Conservation (phyloP, 2,888 invertebrate genomes). For the Cotesia congregata region DNA sequence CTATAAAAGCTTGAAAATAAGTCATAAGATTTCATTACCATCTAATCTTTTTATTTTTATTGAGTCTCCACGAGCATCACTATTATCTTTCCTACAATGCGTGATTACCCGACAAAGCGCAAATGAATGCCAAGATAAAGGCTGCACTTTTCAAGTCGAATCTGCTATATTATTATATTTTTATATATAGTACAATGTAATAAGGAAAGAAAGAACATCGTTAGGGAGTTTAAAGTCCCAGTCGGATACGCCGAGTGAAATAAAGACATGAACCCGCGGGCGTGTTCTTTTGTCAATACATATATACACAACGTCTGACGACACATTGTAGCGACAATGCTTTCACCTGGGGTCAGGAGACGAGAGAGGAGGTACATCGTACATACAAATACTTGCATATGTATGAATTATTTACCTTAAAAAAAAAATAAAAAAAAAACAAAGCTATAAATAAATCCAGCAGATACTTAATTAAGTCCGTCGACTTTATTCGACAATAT, state of each 20-base stretch:
- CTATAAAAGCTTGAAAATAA: too few species aligned
- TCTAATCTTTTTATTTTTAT: too few species aligned
- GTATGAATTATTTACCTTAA: constrained; percentile 30
- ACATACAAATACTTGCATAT: background rate
- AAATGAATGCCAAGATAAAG: background rate
- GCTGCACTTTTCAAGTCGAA: background rate
- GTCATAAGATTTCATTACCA: too few species aligned
- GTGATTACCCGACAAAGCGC: background rate
- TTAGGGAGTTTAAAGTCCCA: constrained; percentile 17
- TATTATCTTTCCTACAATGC: background rate
- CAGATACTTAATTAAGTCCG: background rate
- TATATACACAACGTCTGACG: background rate
- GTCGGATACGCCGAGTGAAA: background rate
- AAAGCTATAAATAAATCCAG: constrained; percentile 5
- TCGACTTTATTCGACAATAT: background rate
- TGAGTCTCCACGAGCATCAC: too few species aligned
- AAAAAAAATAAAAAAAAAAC: background rate
- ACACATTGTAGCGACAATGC: constrained; percentile 21
- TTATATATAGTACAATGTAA: too few species aligned
- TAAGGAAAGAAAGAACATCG: constrained; percentile 12
- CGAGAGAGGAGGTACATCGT: too few species aligned
- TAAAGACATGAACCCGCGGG: constrained; percentile 27
- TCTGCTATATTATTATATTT: too few species aligned
- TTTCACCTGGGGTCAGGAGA: constrained; percentile 7
- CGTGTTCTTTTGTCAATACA: constrained; percentile 26